phyloP scores from a whole-genome alignment of 2,113 vertebrate species.

The Phylloscopus whistleri region DNA sequence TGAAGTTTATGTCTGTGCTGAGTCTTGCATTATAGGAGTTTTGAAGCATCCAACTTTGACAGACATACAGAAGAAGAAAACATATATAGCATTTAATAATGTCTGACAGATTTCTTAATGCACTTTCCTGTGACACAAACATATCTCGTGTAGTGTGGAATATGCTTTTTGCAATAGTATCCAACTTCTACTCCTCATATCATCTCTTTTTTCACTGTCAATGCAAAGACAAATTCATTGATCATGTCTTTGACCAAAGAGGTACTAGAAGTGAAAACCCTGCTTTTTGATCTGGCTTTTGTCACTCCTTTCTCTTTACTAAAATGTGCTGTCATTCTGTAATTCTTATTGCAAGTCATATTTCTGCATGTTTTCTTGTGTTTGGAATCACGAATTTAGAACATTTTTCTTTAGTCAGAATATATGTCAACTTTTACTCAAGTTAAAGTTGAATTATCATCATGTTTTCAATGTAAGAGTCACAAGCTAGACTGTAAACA shows the following conservation, averaged over 20 bases:
- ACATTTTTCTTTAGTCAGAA: background rate
- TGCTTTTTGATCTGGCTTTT: background rate
- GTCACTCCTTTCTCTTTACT: background rate
- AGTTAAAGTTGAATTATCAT: background rate
- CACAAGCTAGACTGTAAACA: background rate
- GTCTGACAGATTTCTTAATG: background rate
- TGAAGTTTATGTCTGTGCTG: background rate
- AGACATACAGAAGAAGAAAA: background rate
- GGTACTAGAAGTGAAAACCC: background rate
- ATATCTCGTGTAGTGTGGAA: background rate
- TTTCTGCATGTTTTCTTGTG: background rate
- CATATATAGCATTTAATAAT: background rate
- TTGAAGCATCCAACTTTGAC: background rate
- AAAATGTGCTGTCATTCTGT: background rate
- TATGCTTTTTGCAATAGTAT: background rate
- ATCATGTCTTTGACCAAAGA: background rate
- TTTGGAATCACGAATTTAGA: background rate
- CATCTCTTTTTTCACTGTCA: background rate
- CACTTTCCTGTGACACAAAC: background rate
- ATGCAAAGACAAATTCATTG: background rate
- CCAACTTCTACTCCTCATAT: background rate
- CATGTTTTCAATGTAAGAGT: fast-evolving
- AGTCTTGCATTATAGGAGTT: background rate
- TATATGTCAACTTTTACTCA: background rate
- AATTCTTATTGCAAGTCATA: background rate